phyloP scores from a whole-genome alignment of 2,797 vertebrate genomes.

The Bufotes viridis region DNA sequence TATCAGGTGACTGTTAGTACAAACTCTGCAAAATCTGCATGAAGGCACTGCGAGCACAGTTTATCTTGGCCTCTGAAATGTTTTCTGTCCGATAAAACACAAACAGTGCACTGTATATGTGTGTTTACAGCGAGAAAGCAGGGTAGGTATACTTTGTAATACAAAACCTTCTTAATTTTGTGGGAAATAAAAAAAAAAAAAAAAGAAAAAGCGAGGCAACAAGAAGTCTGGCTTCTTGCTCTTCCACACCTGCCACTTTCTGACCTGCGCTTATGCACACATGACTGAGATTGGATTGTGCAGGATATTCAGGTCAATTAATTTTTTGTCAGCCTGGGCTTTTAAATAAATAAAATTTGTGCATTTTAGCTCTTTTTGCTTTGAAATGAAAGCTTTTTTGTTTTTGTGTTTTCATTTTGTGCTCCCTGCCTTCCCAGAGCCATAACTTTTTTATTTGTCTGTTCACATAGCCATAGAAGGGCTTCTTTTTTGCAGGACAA shows the following conservation, averaged over 20 bases:
- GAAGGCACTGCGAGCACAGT: constrained; percentile 36
- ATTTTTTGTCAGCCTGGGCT: not conserved
- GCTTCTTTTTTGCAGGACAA: too few species aligned
- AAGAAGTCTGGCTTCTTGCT: constrained; percentile 24
- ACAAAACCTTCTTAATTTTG: constrained; percentile 44
- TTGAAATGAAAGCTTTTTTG: too few species aligned
- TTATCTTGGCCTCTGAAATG: constrained; percentile 48
- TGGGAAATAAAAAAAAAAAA: constrained; percentile 18
- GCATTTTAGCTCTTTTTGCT: too few species aligned
- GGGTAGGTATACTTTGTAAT: constrained; percentile 49
- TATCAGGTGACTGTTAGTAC: constrained; percentile 42
- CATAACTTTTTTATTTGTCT: too few species aligned
- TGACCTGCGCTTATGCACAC: not conserved
- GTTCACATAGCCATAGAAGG: too few species aligned
- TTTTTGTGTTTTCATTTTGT: too few species aligned
- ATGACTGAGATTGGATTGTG: not conserved
- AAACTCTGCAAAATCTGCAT: constrained; percentile 24
- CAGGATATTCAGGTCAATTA: not conserved
- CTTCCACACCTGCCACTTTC: not conserved
- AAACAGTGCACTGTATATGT: constrained; percentile 49
- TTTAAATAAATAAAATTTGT: not conserved
- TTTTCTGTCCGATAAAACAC: constrained; percentile 48
- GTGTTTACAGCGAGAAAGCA: constrained; percentile 40
- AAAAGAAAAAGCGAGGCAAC: not conserved
- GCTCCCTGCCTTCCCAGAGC: too few species aligned